A percentile compares a stretch with the other conserved stretches of the same genome.
Conservation (phyloP, 2,888 invertebrate species). For the Ornithoptera priamus region DNA sequence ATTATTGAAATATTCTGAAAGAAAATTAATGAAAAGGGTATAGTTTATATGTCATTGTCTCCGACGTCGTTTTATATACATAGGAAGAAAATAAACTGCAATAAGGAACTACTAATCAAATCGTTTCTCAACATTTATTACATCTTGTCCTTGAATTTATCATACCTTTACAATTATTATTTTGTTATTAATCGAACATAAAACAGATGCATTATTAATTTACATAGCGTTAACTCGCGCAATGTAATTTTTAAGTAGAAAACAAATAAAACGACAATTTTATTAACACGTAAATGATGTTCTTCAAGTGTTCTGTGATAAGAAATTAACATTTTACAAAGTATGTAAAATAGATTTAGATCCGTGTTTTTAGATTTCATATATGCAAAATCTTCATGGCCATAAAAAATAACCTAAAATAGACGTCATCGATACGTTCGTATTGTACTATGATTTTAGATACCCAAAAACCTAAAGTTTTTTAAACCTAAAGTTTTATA, state of each 20-base stretch:
- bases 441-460: background rate
- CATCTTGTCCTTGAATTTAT: slow-evolving; percentile 10
- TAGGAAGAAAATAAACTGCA: background rate
- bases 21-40: too few relatives aligned
- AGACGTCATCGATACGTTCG: background rate
- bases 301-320: slow-evolving; percentile 36
- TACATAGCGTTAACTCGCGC: slow-evolving; percentile 37
- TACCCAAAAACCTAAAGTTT: too few relatives aligned
- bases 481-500: too few relatives aligned
- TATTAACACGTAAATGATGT: slow-evolving; percentile 39
- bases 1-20: too few relatives aligned
- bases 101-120: slow-evolving; percentile 1
- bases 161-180: slow-evolving; percentile 24
- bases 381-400: background rate
- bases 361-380: slow-evolving; percentile 4
- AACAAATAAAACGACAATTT: slow-evolving; percentile 44
- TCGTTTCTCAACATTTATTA: slow-evolving; percentile 12
- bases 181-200: slow-evolving; percentile 46
- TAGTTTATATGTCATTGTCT: too few relatives aligned
- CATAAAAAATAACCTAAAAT: background rate
- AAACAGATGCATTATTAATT: slow-evolving; percentile 42
- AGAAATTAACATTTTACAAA: slow-evolving; percentile 25
- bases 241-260: slow-evolving; percentile 48
- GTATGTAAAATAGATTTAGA: slow-evolving; percentile 8
- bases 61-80: too few relatives aligned